Evolutionary conservation across 2,797 vertebrate genomes (phyloP).

Genomic region (Eleutherodactylus coqui): DNA sequence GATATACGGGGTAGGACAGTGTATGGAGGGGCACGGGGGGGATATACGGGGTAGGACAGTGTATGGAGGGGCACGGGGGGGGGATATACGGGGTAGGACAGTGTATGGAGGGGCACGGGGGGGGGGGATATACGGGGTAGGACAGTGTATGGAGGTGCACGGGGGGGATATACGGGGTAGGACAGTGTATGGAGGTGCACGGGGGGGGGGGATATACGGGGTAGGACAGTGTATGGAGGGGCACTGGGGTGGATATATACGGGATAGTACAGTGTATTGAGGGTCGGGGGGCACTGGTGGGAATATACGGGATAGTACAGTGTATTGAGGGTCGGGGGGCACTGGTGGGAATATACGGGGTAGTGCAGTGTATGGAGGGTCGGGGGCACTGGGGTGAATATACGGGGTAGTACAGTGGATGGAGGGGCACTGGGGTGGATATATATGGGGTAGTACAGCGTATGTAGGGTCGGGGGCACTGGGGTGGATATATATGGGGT

Average conservation of each 20-base stretch:
- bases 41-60: not conserved
- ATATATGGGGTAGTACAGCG: not conserved
- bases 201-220: too few species aligned
- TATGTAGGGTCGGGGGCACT: not conserved
- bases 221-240: too few species aligned
- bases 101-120: too few species aligned
- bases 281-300: not conserved
- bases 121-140: not conserved
- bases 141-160: not conserved
- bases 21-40: not conserved
- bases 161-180: not conserved
- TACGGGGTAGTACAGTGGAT: not conserved
- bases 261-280: not conserved
- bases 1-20: not conserved
- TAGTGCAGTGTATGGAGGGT: too few species aligned
- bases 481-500: not conserved
- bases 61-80: not conserved
- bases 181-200: not conserved
- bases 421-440: not conserved
- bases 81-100: not conserved
- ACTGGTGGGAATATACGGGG: not conserved
- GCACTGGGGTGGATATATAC: not conserved
- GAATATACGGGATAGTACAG: not conserved
- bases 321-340: not conserved
- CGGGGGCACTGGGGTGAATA: too few species aligned